Percentiles rank a stretch among this genome's conserved stretches.
Conservation (phyloP, 2,888 invertebrate species). For the Eremobia ochroleuca region DNA sequence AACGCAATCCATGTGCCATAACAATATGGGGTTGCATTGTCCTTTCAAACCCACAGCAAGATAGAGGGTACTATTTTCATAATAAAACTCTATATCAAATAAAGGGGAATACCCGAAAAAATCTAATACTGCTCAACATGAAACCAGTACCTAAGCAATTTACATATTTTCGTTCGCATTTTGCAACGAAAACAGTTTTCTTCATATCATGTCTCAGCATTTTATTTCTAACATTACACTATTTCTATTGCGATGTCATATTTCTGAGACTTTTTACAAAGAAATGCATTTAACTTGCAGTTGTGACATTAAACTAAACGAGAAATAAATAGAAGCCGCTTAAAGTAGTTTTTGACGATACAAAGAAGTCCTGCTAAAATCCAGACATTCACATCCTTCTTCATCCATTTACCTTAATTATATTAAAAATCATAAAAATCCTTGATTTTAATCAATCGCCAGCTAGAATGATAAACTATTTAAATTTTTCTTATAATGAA, state of each 20-base stretch:
- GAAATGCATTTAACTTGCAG: constrained; percentile 32
- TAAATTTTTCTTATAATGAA: no score
- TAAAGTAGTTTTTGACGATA: background rate
- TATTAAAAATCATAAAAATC: background rate
- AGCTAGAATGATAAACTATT: no score
- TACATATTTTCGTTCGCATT: constrained; percentile 51
- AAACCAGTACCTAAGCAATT: constrained; percentile 44
- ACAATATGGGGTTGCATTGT: no score
- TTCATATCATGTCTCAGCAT: constrained; percentile 15
- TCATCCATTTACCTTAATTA: background rate
- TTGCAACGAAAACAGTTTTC: constrained; percentile 29
- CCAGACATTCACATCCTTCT: background rate
- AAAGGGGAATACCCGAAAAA: constrained; percentile 2
- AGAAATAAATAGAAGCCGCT: constrained; percentile 19
- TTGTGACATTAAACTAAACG: constrained; percentile 14
- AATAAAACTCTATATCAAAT: background rate
- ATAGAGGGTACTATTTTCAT: background rate
- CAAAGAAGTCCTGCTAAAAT: background rate
- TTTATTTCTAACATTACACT: constrained; percentile 31
- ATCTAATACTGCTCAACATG: constrained; percentile 31
- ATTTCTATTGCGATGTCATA: constrained; percentile 41
- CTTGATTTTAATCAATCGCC: background rate
- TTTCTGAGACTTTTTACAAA: constrained; percentile 14
- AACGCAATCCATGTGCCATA: no score
- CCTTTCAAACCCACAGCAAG: no score